Percentiles rank a stretch among this genome's conserved stretches.
phyloP scores from a whole-genome alignment of 2,888 invertebrate genomes.

The Leptinotarsa rubiginosa region DNA sequence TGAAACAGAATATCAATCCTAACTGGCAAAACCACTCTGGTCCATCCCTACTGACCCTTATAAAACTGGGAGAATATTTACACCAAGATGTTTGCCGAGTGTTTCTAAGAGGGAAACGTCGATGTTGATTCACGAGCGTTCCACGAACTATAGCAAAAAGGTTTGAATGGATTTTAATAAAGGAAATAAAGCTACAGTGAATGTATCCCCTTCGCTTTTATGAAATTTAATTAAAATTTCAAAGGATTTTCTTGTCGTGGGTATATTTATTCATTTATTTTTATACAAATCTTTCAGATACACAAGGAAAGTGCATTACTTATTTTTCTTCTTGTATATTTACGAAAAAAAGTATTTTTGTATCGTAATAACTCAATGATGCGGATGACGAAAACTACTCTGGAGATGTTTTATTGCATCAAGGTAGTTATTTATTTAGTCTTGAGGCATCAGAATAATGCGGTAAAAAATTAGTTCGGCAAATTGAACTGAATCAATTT shows the following conservation, averaged over 20 bases:
- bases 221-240: slow-evolving; percentile 26
- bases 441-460: too few species aligned
- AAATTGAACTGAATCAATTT: too few species aligned
- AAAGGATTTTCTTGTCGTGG: slow-evolving; percentile 8
- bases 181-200: slow-evolving; percentile 15
- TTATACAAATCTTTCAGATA: background rate
- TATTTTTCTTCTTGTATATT: slow-evolving; percentile 7
- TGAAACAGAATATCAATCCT: background rate
- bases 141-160: background rate
- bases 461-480: too few species aligned
- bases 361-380: background rate
- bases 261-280: background rate
- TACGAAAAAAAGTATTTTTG: slow-evolving; percentile 1
- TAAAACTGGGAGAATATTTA: background rate
- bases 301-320: slow-evolving; percentile 16
- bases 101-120: slow-evolving; percentile 6
- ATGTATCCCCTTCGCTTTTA: slow-evolving; percentile 15
- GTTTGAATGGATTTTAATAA: slow-evolving; percentile 20
- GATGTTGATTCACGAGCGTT: background rate
- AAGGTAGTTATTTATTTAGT: too few species aligned
- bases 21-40: background rate
- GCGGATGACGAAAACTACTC: background rate
- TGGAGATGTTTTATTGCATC: background rate
- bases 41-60: slow-evolving; percentile 1
- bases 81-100: background rate